Evolutionary conservation across 2,113 vertebrate genomes (phyloP), one percentile per base, ranked within the genome.

Genomic region (Puma concolor): DNA sequence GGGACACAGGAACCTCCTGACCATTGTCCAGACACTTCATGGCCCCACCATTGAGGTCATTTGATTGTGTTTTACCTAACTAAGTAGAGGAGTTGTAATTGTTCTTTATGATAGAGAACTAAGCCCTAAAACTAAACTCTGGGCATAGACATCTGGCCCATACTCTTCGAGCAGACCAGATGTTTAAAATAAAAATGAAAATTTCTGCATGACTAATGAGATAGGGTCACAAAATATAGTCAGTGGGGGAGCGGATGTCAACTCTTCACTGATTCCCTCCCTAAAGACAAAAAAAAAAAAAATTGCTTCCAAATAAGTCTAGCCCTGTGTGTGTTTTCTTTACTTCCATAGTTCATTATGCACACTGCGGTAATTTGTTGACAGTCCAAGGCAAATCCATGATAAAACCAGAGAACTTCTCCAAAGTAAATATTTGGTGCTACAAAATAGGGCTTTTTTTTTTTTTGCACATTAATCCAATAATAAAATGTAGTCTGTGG

Each of bases 131-230:
- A 96, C 72, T 95, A 97, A 98, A 98, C 92, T 98, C 97, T 94
- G 96, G 95, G 60, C 82, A 86, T n/a, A 52, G 88, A 98, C 76
- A 97, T 88, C 96, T 98, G 98, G 97, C 81, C 81, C 36, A 27
- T 96, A 92, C 76, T 82, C 60, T 94, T 88, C 97, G 90, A 97
- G 77, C 19, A 76, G 71, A 66, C 92, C 96, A 86, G 36, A 79
- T 94, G 94, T 84, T 95, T 67, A 87, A 96, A 95, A 87, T 95
- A 52, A 95, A 97, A 97, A 95, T 98, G 83, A 98, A 98, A 97
- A 97, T 94, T 96, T 94, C 95, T 96, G 94, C 92, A 96, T 98
- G 96, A 98, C 97, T 98, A 97, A 98, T 95, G 96, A 98, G 77
- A 96, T 33, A 9, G 94, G 92, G 63, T 81, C 82, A 66, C 74